Evolutionary conservation across 2,113 vertebrate genomes (phyloP).

Genomic region (Brachypodius melanocephalos): DNA sequence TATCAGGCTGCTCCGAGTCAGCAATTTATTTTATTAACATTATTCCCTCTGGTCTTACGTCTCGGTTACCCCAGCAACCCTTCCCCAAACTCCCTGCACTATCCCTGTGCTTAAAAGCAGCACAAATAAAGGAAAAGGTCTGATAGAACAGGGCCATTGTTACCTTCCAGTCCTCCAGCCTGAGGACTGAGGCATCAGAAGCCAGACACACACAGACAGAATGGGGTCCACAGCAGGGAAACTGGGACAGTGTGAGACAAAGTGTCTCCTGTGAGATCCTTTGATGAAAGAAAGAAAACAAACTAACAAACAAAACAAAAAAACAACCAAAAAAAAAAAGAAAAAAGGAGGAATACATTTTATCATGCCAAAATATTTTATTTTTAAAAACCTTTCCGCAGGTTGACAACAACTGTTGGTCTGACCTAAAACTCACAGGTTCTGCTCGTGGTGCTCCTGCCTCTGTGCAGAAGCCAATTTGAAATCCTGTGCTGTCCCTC

Average conservation of each 20-base stretch:
- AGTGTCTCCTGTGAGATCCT: not conserved
- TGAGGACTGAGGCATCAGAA: not conserved
- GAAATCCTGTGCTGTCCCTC: not conserved
- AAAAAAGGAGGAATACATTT: not conserved
- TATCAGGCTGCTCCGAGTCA: slow-evolving; percentile 40
- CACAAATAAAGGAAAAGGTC: not conserved
- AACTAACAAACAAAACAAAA: not conserved
- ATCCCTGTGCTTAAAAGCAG: not conserved
- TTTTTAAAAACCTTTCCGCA: not conserved
- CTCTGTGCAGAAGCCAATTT: not conserved
- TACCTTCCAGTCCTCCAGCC: not conserved
- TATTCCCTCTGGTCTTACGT: slow-evolving; percentile 16
- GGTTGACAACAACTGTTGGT: not conserved
- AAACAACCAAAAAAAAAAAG: not conserved
- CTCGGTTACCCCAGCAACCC: slow-evolving; percentile 30
- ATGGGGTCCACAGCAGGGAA: not conserved
- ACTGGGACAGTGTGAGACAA: not conserved
- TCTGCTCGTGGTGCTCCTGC: not conserved
- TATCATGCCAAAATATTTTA: not conserved
- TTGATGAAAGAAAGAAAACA: not conserved
- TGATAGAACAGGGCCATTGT: not conserved
- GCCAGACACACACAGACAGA: not conserved
- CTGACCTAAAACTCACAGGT: not conserved
- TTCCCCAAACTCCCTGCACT: slow-evolving; percentile 10
- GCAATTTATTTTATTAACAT: slow-evolving; percentile 61